Base-by-base conservation (phyloP, 2,888 invertebrate genomes). In the Luperina testacea region DNA sequence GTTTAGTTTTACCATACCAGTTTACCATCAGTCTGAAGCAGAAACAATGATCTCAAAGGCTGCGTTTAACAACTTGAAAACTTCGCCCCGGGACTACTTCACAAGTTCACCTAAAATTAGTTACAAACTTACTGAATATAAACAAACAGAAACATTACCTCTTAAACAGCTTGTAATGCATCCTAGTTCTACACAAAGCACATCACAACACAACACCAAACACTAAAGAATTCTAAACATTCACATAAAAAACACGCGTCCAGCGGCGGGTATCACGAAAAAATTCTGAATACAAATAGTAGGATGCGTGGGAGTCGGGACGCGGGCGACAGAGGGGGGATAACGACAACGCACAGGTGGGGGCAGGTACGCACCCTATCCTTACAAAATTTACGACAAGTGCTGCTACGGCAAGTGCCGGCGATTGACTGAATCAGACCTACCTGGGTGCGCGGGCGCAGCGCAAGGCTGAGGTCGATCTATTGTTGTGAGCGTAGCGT, bases 161-260 rank as follows among this genome's bases (percentile, higher is more conserved):
- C 91, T 95, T 96, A 88, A 96, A 96, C 77, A 97, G 95, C 90
- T 97, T 97, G 88, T 96, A 97, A 93, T 97, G 96, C 97, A 97
- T 97, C 94, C 95, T 94, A 83, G 79, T 78, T 73, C 76, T 63
- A 81, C 82, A 89, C 88, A 90, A 88, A 84, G 88, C 90, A 92
- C 92, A 91, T 88, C 91, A 92, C 93, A 90, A 86, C 88, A 91
- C 92, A 91, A 88, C 82, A 90, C 91, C 91, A 89, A 82, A 89
- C 91, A 91, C 90, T 76, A 76, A 79, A 87, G 85, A 88, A 89
- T 90, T 88, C 84, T 75, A 88, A 88, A 86, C 87, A 86, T 82
- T 82, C 86, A 87, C 83, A 75, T 63, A 77, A 78, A 86, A 87
- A 84, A 77, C 80, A 84, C 93, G 91, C 94, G 93, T 92, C 94